Evolutionary conservation across 1,140 invertebrate genomes (phyloP), one percentile per base, ranked within the genome.

Genomic region (Phymorhynchus buccinoides): DNA sequence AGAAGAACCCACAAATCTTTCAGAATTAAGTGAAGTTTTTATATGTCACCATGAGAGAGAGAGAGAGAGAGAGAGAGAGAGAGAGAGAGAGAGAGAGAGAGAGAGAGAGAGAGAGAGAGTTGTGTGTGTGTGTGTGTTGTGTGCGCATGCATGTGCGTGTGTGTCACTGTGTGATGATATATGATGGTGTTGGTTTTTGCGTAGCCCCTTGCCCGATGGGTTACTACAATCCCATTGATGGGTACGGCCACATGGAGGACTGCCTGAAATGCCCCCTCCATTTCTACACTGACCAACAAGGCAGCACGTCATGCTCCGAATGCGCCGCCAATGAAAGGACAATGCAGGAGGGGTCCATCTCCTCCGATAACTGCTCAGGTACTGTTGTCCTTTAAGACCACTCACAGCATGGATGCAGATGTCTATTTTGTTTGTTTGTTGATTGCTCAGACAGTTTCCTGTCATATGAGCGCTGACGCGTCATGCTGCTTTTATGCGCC

Each of bases 171-270:
- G 18, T 77, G n/a, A 22, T 14, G 35, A 30, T 71, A 35, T 71
- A 39, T n/a, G n/a, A n/a, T n/a, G n/a, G n/a, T n/a, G n/a, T n/a
- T n/a, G n/a, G n/a, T n/a, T n/a, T n/a, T 75, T 35, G 18, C n/a
- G 44, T 62, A 83, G 81, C 35, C 9, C 81, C 66, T 7, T 83
- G 81, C 41, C 56, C 56, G 9, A 27, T 18, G 14, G 81, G 81
- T 32, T 42, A 1, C 0, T 83, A 71, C 81, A 62, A 83, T 39
- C 41, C n/a, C 16, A 32, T 71, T 6, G 81, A 83, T 32, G 81
- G 81, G 1, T 39, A 83, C 12, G 81, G 81, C 2, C 30, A 62
- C 18, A 27, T n/a, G 18, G 48, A 52, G 9, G 37, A 22, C 22
- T 83, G 81, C 16, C 41, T 9, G 9, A 16, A 35, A 18, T 83